Evolutionary conservation across 2,113 vertebrate genomes (phyloP).

Genomic region (Tetrao urogallus): DNA sequence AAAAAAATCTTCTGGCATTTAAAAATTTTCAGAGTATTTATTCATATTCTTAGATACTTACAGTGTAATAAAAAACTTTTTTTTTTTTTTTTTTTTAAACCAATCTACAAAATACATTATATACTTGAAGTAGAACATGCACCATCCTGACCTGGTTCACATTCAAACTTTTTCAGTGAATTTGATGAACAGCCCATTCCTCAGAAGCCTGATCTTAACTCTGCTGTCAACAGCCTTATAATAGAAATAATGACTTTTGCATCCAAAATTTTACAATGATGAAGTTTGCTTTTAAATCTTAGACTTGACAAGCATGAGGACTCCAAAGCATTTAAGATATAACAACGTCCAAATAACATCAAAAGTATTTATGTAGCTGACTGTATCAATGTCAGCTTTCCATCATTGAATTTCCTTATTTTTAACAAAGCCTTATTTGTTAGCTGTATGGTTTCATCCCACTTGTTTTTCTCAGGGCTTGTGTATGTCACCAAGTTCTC

Average conservation of each 20-base stretch:
- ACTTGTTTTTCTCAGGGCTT: conserved; percentile 76
- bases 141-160: background rate
- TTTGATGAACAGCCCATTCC: background rate
- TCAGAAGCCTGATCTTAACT: background rate
- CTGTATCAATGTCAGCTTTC: conserved; percentile 66
- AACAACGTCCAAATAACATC: background rate
- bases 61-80: background rate
- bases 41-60: background rate
- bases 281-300: background rate
- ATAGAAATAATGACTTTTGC: background rate
- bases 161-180: background rate
- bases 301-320: background rate
- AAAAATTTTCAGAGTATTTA: background rate
- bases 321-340: background rate
- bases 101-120: background rate
- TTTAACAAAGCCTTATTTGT: conserved; percentile 60
- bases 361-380: background rate
- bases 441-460: conserved; percentile 70
- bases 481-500: conserved; percentile 80
- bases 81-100: no score
- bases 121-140: background rate
- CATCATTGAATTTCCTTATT: conserved; percentile 61
- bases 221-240: background rate
- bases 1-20: background rate
- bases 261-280: background rate